A percentile compares a stretch with the other conserved stretches of the same genome.
Conservation (phyloP, 2,113 vertebrate species). For the Rutilus rutilus region DNA sequence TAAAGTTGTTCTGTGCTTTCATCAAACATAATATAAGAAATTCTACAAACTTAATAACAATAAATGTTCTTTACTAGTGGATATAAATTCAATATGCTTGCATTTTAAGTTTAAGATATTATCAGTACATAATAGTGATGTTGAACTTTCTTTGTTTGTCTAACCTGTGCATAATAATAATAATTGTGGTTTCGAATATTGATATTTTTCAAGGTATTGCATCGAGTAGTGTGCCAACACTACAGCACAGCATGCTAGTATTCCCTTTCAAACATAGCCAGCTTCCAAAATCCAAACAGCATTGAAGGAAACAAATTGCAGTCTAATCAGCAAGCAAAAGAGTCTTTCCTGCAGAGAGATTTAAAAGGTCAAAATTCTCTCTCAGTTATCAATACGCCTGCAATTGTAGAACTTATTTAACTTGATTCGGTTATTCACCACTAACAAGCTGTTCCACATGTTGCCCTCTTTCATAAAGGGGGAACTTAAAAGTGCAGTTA, state of each 20-base stretch:
- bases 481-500: neutral
- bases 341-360: neutral
- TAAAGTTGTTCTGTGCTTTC: neutral
- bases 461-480: neutral
- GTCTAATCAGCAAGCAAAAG: conserved; percentile 7
- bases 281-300: neutral
- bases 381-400: neutral
- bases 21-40: neutral
- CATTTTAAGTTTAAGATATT: neutral
- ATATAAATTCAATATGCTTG: too few relatives aligned
- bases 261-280: neutral
- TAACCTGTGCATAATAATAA: neutral
- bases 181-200: too few relatives aligned
- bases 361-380: conserved; percentile 2
- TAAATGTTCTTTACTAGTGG: neutral
- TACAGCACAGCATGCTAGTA: neutral
- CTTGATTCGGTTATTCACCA: conserved; percentile 20
- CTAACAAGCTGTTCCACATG: conserved; percentile 2
- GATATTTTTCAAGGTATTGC: too few relatives aligned
- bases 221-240: too few relatives aligned
- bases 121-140: neutral
- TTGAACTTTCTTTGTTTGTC: neutral
- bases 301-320: neutral
- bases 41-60: neutral
- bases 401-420: conserved; percentile 26